These are phyloP conservation scores for Lophius americanus DNA, from an alignment of 2,797 vertebrate species.

Conservation along the genomic window DNA sequence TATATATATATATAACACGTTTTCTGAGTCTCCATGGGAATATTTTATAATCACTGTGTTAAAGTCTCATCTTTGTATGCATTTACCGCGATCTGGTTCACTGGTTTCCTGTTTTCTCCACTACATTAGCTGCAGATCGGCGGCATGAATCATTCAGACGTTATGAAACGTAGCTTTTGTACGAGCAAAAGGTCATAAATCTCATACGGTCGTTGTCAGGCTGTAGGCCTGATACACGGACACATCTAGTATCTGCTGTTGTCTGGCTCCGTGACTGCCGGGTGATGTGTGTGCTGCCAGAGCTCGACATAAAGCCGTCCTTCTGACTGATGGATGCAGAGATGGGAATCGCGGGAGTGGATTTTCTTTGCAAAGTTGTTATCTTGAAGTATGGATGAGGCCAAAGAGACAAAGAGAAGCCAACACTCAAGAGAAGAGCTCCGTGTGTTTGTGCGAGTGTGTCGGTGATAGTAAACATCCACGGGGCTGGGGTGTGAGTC, in stretches of 20 bases:
- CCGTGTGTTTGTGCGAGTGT: constrained; percentile 3
- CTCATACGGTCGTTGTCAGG: constrained; percentile 11
- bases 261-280: constrained; percentile 5
- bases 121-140: constrained; percentile 40
- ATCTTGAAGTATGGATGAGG: constrained; percentile 21
- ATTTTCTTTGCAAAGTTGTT: constrained; percentile 17
- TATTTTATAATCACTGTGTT: too few species aligned
- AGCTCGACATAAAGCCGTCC: constrained; percentile 15
- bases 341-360: constrained; percentile 7
- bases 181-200: constrained; percentile 21
- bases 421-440: constrained; percentile 11
- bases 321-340: constrained; percentile 3
- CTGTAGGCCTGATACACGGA: constrained; percentile 15
- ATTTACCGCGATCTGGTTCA: neutral
- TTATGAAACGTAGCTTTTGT: constrained; percentile 23
- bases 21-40: too few species aligned
- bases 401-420: constrained; percentile 33
- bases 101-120: neutral
- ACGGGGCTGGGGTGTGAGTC: constrained; percentile 26
- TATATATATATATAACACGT: too few species aligned
- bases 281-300: constrained; percentile 12
- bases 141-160: constrained; percentile 22
- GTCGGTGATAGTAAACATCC: constrained; percentile 20
- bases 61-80: too few species aligned
- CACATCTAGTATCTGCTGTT: constrained; percentile 14